Evolutionary conservation across 1,140 invertebrate genomes (phyloP), one percentile per base, ranked within the genome.

Genomic region (Sesamia nonagrioides): DNA sequence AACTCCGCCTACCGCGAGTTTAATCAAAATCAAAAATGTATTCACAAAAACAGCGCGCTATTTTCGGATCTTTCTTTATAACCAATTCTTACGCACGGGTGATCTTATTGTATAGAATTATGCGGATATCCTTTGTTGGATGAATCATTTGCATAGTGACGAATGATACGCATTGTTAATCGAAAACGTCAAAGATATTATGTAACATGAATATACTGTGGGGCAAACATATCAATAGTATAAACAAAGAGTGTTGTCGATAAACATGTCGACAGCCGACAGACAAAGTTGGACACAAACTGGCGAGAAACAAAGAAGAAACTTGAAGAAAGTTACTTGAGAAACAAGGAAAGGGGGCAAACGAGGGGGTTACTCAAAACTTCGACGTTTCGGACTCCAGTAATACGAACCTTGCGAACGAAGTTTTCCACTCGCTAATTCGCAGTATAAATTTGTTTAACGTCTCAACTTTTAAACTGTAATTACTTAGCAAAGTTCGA

Each of bases 371-470:
- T 89, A 88, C 89, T 91, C 89, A 95, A 91, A 92, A 94, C 89
- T 94, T 92, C 88, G 86, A 91, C 90, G 89, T 89, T 87, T 87
- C 81, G 87, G 88, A 92, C 88, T 86, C 77, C 84, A 77, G 87
- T 83, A 83, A 85, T 87, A 79, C 89, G 82, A 89, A 89, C 82
- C 88, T 89, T 71, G 78, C 83, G 17, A 69, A 69, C 66, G 66
- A 69, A 88, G 79, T 89, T 88, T 86, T 81, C 77, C 87, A 87
- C 89, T 92, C 89, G 86, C 91, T 93, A 94, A 94, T 94, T 93
- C 89, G 83, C 83, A 92, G 91, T 92, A 94, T 94, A 94, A 94
- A 94, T 94, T 94, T 94, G 91, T 93, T 94, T 93, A 92, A 94
- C 91, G 93, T 91, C 89, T 88, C 88, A 93, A 94, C 91, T 93